Evolutionary conservation across 2,888 invertebrate genomes (phyloP).

Genomic region (Agrochola circellaris): DNA sequence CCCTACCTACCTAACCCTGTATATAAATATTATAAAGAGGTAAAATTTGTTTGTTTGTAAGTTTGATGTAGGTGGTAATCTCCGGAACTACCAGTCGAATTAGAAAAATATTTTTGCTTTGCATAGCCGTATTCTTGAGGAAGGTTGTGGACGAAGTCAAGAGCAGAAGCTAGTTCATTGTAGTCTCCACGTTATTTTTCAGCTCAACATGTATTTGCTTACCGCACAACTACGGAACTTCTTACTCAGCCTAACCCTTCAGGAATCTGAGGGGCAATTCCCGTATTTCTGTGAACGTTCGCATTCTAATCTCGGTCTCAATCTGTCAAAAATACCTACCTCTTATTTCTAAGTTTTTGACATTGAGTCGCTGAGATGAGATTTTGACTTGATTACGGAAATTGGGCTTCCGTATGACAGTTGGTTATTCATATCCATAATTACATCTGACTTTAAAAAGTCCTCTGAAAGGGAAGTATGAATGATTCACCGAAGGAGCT

Average conservation of each 20-base stretch:
- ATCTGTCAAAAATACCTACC: not conserved
- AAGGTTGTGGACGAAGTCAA: too few relatives aligned
- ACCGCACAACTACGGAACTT: too few relatives aligned
- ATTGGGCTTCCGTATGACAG: not conserved
- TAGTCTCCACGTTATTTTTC: too few relatives aligned
- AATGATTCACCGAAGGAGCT: constrained; percentile 47
- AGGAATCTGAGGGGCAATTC: not conserved
- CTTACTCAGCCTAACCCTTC: not conserved
- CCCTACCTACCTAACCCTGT: too few relatives aligned
- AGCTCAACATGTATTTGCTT: too few relatives aligned
- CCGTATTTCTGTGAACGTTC: not conserved
- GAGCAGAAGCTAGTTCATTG: too few relatives aligned
- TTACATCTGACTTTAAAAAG: constrained; percentile 33
- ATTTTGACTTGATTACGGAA: not conserved
- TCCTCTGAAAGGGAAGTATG: constrained; percentile 41
- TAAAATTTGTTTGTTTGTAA: too few relatives aligned
- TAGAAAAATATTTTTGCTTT: too few relatives aligned
- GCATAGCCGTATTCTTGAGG: too few relatives aligned
- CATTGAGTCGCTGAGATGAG: not conserved
- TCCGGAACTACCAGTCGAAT: too few relatives aligned
- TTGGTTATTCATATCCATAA: constrained; percentile 24
- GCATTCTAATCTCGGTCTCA: not conserved
- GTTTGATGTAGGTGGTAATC: too few relatives aligned
- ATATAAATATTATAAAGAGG: too few relatives aligned
- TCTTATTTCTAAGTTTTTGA: not conserved